Base-by-base conservation (phyloP, 2,113 vertebrate species). In the Fregetta grallaria region DNA sequence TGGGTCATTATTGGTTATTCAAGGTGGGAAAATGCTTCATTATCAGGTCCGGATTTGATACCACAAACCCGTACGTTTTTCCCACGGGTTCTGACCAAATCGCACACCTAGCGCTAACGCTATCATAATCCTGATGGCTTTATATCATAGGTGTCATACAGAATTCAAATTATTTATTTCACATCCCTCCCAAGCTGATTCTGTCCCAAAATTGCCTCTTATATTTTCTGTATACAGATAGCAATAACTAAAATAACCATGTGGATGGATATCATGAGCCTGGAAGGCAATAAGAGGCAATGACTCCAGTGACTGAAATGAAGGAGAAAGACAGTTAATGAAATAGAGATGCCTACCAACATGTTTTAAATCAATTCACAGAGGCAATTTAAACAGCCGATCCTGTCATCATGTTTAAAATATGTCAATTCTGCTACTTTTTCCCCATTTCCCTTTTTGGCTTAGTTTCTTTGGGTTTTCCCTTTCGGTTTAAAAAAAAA, bases 351-450 rank as follows among this genome's bases (percentile, higher is more conserved):
- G 96, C 97, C 97, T 96, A 89, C 93, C 95, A 94, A 97, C 92
- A 80, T 76, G 96, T 96, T 98, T 97, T 97, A 98, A 98, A 98
- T 98, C 96, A 98, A 97, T 97, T 97, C 95, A 53, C 94, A 96
- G 80, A 97, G 92, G 97, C 97, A 97, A 98, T 98, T 98, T 97
- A 96, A 98, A 97, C 84, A 94, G 92, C 96, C 91, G n/a, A 96
- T 98, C 96, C 91, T 98, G 95, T 96, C 95, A 81, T 90, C 95
- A 32, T 58, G 94, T 94, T 98, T 98, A 97, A 97, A 97, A 88
- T 78, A 56, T 95, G 98, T 97, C 80, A 97, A 97, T 98, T 96
- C 80, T 90, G 88, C 76, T 86, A n/a, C 80, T 95, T 95, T 94
- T 90, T 16, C 34, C 58, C 49, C 59, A 67, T 95, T 96, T 97